These are phyloP conservation scores for Scaptomyza polygonia DNA, from an alignment of 2,888 invertebrate species.

Conservation along the genomic window DNA sequence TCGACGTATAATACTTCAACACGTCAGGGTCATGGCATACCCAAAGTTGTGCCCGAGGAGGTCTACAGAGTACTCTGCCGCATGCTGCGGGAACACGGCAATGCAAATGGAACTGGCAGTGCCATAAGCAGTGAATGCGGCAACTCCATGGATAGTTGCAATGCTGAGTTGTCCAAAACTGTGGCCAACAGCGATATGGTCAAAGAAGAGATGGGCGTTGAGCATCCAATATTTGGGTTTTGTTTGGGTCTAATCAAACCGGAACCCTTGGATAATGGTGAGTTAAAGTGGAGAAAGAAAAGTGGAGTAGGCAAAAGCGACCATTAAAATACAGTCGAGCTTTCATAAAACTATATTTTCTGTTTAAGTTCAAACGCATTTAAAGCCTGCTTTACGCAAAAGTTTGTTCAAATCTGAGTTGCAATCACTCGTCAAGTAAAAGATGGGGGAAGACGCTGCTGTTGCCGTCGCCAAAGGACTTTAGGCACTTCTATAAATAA, in stretches of 20 bases:
- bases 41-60: conserved; percentile 81
- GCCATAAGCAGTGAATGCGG: conserved; percentile 65
- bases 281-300: conserved; percentile 11
- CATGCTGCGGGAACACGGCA: conserved; percentile 63
- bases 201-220: conserved; percentile 63
- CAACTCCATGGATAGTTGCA: conserved; percentile 70
- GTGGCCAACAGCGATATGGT: conserved; percentile 10
- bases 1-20: conserved; percentile 84
- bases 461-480: too few relatives aligned
- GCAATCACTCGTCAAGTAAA: too few relatives aligned
- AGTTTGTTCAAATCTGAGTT: too few relatives aligned
- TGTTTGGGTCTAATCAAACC: conserved; percentile 82
- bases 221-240: conserved; percentile 83
- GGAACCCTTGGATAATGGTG: conserved; percentile 82
- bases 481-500: too few relatives aligned
- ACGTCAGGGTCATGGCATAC: conserved; percentile 80
- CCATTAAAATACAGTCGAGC: too few relatives aligned
- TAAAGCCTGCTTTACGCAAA: too few relatives aligned
- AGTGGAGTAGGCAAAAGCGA: background rate
- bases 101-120: conserved; percentile 28
- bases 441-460: too few relatives aligned
- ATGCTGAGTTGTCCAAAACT: conserved; percentile 28
- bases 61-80: conserved; percentile 78
- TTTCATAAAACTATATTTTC: too few relatives aligned
- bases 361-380: too few relatives aligned